Conservation (phyloP, 2,797 vertebrate species). For the Sebastes nivosus region DNA sequence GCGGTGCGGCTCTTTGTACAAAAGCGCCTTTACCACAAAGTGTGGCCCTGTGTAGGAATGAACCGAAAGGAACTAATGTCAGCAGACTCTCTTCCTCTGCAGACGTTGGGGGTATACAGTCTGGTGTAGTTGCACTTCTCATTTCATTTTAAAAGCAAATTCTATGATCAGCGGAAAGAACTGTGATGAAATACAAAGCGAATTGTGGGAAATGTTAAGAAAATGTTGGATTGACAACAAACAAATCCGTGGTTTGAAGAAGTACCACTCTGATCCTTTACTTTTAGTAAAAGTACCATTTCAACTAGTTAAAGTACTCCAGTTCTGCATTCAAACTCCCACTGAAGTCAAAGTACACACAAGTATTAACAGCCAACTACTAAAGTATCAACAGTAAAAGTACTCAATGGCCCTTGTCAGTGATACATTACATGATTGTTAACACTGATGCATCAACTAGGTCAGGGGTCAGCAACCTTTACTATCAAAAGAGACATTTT, state of each 20-base stretch:
- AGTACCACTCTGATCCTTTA: neutral
- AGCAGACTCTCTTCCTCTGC: constrained; percentile 34
- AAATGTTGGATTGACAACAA: neutral
- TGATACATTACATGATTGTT: neutral
- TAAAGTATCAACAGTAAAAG: neutral
- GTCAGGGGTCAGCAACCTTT: too few relatives aligned
- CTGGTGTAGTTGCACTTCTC: constrained; percentile 40
- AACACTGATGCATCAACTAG: neutral
- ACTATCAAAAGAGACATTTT: too few relatives aligned
- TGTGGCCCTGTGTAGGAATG: neutral
- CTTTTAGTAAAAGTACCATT: neutral
- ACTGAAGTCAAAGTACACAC: neutral
- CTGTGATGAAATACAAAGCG: constrained; percentile 4
- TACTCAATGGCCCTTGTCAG: neutral
- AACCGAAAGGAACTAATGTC: constrained; percentile 35
- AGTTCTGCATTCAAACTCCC: too few relatives aligned
- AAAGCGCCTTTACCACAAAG: neutral
- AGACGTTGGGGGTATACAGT: neutral
- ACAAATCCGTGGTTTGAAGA: too few relatives aligned
- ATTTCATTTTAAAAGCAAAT: constrained; percentile 1
- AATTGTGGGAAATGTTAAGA: accelerated
- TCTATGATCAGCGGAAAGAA: neutral
- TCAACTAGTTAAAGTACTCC: neutral
- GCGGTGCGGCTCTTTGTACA: neutral
- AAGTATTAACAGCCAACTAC: neutral